Conservation (phyloP, 2,888 invertebrate genomes). For the Apotomis turbidana region DNA sequence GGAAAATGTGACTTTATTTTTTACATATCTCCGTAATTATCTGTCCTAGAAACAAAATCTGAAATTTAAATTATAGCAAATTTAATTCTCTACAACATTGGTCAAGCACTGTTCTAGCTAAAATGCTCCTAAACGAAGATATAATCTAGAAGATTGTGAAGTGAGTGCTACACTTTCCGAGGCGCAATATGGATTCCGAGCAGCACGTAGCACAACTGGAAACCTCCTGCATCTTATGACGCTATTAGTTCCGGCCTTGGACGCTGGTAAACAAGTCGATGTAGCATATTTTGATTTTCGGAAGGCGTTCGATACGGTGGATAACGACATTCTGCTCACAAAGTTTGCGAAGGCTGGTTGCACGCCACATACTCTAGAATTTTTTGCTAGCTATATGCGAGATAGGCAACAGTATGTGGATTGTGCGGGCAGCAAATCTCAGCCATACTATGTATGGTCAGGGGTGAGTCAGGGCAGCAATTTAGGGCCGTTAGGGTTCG, state of each 20-base stretch:
- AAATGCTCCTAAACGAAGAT: too few relatives aligned
- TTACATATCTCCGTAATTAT: too few relatives aligned
- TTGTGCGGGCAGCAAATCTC: slow-evolving; percentile 12
- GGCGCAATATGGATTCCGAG: slow-evolving; percentile 33
- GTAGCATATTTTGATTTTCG: not conserved
- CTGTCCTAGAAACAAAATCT: too few relatives aligned
- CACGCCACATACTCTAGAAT: too few relatives aligned
- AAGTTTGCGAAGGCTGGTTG: slow-evolving; percentile 36
- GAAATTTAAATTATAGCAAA: too few relatives aligned
- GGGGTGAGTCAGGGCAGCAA: slow-evolving; percentile 29
- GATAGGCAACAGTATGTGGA: slow-evolving; percentile 26
- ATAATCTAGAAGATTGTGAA: not conserved
- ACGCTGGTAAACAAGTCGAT: slow-evolving; percentile 36
- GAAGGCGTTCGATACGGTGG: too few relatives aligned
- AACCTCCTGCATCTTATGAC: slow-evolving; percentile 32
- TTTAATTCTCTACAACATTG: too few relatives aligned
- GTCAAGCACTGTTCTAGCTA: too few relatives aligned
- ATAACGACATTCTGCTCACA: not conserved
- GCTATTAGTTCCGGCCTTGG: not conserved
- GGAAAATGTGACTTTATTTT: too few relatives aligned
- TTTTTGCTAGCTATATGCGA: not conserved
- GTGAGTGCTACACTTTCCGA: slow-evolving; percentile 18
- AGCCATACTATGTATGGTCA: slow-evolving; percentile 22
- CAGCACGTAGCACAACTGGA: slow-evolving; percentile 26
- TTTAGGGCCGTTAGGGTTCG: slow-evolving; percentile 13